A percentile compares a stretch with the other conserved stretches of the same genome.
These are phyloP conservation scores for Bedellia somnulentella DNA, from an alignment of 2,888 invertebrate species.

Conservation along the genomic window DNA sequence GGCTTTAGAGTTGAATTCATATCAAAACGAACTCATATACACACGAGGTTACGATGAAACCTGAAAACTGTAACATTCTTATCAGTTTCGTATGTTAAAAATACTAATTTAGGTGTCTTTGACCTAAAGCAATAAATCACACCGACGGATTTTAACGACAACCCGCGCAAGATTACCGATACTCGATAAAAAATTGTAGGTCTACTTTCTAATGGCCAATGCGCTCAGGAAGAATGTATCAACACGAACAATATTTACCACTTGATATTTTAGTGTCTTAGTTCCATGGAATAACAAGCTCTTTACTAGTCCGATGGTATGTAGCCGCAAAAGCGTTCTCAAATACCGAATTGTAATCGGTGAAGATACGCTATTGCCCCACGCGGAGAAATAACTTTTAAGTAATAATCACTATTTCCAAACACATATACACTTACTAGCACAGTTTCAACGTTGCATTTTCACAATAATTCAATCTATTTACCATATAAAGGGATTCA, in stretches of 20 bases:
- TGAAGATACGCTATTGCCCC: too few species aligned
- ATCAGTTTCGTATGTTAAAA: too few species aligned
- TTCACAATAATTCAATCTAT: slow-evolving; percentile 39
- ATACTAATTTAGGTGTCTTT: too few species aligned
- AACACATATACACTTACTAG: slow-evolving; percentile 22
- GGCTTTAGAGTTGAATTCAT: slow-evolving; percentile 68
- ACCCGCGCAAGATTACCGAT: slow-evolving; percentile 43
- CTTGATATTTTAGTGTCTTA: slow-evolving; percentile 27
- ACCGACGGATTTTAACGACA: slow-evolving; percentile 25
- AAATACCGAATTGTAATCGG: too few species aligned
- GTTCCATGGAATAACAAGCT: slow-evolving; percentile 34
- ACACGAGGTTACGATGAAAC: slow-evolving; percentile 16
- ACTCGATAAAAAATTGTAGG: slow-evolving; percentile 21
- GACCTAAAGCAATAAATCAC: slow-evolving; percentile 54
- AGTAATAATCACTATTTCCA: slow-evolving; percentile 19
- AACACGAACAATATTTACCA: slow-evolving; percentile 32
- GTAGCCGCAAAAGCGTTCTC: slow-evolving; percentile 55
- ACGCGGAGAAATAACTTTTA: too few species aligned
- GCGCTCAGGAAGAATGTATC: slow-evolving; percentile 17
- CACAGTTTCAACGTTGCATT: slow-evolving; percentile 27
- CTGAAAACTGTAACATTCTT: too few species aligned
- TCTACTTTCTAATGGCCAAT: slow-evolving; percentile 23
- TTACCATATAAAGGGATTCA: slow-evolving; percentile 30
- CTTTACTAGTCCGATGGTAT: slow-evolving; percentile 23
- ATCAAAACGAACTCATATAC: slow-evolving; percentile 20